phyloP scores from a whole-genome alignment of 2,113 vertebrate species.

The Anser cygnoides region DNA sequence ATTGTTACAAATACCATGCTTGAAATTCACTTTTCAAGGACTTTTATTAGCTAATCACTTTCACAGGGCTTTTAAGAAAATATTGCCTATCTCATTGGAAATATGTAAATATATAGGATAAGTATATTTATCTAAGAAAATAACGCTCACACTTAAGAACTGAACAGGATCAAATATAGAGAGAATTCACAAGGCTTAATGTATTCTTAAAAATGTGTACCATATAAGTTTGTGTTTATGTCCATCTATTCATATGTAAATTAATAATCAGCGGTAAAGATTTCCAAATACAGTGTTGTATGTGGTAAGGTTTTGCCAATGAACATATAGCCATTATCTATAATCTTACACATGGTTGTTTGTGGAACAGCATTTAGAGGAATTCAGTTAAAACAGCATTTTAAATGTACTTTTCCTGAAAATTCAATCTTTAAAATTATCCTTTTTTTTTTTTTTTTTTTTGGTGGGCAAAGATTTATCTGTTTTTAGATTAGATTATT shows the following conservation, averaged over 20 bases:
- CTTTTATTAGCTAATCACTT: not conserved
- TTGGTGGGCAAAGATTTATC: no score
- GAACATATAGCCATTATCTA: not conserved
- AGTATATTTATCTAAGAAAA: not conserved
- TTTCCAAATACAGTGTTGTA: not conserved
- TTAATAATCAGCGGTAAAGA: not conserved
- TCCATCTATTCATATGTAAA: not conserved
- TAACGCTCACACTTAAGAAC: not conserved
- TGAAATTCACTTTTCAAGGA: constrained; percentile 28
- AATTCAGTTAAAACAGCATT: not conserved
- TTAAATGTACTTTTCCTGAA: not conserved
- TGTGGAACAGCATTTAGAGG: not conserved
- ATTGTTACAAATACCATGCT: not conserved
- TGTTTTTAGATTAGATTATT: not conserved
- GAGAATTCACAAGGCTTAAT: not conserved
- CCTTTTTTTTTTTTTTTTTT: not conserved
- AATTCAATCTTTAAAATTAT: not conserved
- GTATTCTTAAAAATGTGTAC: not conserved
- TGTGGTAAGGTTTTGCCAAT: not conserved
- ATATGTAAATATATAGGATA: not conserved
- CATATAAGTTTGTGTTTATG: not conserved
- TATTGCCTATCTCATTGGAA: not conserved
- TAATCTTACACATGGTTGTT: not conserved
- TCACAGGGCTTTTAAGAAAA: not conserved
- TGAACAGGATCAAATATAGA: not conserved